Conservation (phyloP, 2,888 invertebrate species). For the Omphaloscelis lunosa region DNA sequence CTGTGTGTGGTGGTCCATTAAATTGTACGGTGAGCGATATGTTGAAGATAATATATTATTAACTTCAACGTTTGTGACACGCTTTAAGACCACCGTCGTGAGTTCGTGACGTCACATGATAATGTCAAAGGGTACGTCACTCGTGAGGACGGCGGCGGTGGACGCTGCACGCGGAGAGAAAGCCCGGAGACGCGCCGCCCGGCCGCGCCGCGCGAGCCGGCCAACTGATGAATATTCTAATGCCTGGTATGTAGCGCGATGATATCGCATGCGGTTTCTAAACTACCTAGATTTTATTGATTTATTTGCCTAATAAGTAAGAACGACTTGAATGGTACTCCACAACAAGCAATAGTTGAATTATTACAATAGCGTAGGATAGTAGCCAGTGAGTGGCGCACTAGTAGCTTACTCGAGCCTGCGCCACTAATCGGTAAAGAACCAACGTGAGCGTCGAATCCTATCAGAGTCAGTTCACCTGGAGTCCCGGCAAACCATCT, state of each 20-base stretch:
- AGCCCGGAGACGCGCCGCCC: conserved; percentile 15
- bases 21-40: not conserved
- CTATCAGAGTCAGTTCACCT: too few species aligned
- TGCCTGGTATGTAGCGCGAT: conserved; percentile 33
- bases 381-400: not conserved
- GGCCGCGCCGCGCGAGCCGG: not conserved
- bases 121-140: conserved; percentile 41
- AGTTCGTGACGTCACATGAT: conserved; percentile 26
- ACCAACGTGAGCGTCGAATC: not conserved
- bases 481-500: not conserved
- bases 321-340: not conserved
- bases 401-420: not conserved
- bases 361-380: not conserved
- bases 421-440: not conserved
- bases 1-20: not conserved
- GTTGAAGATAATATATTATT: not conserved
- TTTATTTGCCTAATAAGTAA: not conserved
- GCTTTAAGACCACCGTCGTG: conserved; percentile 9
- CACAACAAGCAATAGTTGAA: not conserved
- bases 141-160: not conserved
- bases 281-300: conserved; percentile 5
- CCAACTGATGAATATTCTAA: conserved; percentile 45
- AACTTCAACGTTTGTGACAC: not conserved
- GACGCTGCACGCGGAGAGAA: conserved; percentile 34
- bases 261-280: conserved; percentile 28